Percentiles rank a stretch among this genome's conserved stretches.
These are phyloP conservation scores for Amazona vittata DNA, from an alignment of 2,113 vertebrate species.

Conservation along the genomic window DNA sequence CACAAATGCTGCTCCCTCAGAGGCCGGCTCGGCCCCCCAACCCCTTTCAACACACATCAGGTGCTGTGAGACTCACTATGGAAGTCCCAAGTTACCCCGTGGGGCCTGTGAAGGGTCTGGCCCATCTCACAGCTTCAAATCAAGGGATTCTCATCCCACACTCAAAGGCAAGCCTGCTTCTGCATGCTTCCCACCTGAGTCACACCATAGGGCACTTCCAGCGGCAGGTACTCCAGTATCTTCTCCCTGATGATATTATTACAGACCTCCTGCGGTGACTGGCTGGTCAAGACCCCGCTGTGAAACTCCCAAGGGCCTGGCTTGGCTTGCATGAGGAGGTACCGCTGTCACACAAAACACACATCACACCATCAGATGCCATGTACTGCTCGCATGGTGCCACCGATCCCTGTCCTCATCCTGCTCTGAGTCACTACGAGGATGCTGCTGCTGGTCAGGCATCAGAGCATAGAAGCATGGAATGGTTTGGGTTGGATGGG, in stretches of 20 bases:
- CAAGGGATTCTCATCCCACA: neutral
- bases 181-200: constrained; percentile 78
- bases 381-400: accelerated
- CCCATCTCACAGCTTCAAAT: neutral
- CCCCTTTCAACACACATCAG: neutral
- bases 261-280: constrained; percentile 88
- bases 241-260: constrained; percentile 88
- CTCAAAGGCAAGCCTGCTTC: neutral
- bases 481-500: neutral
- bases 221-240: constrained; percentile 87
- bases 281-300: constrained; percentile 89
- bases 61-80: accelerated
- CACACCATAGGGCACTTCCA: constrained; percentile 90
- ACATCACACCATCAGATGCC: neutral
- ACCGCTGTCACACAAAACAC: constrained; percentile 73
- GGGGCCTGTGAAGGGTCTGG: neutral
- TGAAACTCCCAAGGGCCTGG: constrained; percentile 91
- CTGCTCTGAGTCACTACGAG: accelerated
- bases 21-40: accelerated
- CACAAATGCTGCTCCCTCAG: no score
- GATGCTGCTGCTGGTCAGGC: neutral
- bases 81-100: neutral
- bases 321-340: constrained; percentile 84
- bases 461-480: neutral
- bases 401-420: neutral